Evolutionary conservation across 1,140 invertebrate species (phyloP).

Genomic region (Lutraria rhynchaena): DNA sequence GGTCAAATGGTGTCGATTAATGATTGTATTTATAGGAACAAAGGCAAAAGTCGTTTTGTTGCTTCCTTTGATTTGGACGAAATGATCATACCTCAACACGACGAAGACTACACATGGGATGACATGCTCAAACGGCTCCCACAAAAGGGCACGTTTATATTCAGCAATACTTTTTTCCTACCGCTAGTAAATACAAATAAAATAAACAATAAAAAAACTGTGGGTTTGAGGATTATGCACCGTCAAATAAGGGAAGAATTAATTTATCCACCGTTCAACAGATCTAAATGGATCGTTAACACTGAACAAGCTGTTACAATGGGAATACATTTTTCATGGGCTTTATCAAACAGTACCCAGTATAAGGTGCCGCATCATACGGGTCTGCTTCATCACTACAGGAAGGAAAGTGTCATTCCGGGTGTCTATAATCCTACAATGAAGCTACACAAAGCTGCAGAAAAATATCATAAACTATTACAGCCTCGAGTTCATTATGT

Average conservation of each 20-base stretch:
- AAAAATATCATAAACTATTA: no score
- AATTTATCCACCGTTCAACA: neutral
- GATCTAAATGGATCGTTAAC: constrained; percentile 20
- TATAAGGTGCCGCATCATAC: neutral
- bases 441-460: no score
- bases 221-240: neutral
- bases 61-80: constrained; percentile 29
- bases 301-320: constrained; percentile 25
- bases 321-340: constrained; percentile 45
- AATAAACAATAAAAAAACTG: neutral
- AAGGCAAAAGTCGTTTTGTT: constrained; percentile 17
- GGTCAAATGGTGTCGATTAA: constrained; percentile 41
- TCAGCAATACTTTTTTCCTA: constrained; percentile 17
- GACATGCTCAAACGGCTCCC: constrained; percentile 1
- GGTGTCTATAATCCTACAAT: no score
- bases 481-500: no score
- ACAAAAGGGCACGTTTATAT: neutral
- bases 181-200: neutral
- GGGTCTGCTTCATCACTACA: constrained; percentile 40
- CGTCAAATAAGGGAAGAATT: neutral
- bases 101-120: neutral
- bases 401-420: neutral
- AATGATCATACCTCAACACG: constrained; percentile 14
- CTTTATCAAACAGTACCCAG: neutral
- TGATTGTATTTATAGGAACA: constrained; percentile 45